Percentiles rank a stretch among this genome's conserved stretches.
Evolutionary conservation across 2,113 vertebrate genomes (phyloP).

Genomic region (Cebus imitator): DNA sequence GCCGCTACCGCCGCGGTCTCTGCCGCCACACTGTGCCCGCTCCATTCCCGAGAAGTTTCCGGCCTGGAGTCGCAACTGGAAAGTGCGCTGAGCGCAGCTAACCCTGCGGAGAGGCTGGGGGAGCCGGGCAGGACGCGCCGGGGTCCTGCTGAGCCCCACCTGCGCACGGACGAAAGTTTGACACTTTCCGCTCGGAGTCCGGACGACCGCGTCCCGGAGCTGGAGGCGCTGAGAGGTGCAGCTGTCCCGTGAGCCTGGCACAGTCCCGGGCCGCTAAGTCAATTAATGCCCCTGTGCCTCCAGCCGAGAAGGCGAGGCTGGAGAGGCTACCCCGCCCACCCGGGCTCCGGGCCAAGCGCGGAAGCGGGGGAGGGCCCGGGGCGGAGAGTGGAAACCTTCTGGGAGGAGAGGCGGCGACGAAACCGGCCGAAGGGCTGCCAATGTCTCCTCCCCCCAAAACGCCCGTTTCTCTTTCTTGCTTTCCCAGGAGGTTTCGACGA

Average conservation of each 20-base stretch:
- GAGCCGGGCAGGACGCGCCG: not conserved
- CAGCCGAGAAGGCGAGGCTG: not conserved
- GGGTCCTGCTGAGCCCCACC: not conserved
- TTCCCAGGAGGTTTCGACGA: not conserved
- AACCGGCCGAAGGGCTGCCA: not conserved
- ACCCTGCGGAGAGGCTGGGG: not conserved
- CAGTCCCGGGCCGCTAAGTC: not conserved
- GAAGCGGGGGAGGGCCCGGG: not conserved
- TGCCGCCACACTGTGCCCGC: slow-evolving; percentile 42
- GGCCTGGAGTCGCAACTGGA: not conserved
- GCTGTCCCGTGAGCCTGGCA: not conserved
- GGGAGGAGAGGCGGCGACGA: not conserved
- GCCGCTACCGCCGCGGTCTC: slow-evolving; percentile 59
- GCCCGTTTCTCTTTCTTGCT: no score
- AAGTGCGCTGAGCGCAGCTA: not conserved
- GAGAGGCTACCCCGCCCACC: slow-evolving; percentile 54
- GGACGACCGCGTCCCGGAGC: not conserved
- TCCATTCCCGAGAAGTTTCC: slow-evolving; percentile 80
- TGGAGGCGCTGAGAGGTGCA: not conserved
- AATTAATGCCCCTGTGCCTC: not conserved
- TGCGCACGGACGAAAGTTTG: not conserved
- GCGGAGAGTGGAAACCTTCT: not conserved
- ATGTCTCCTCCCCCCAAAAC: not conserved
- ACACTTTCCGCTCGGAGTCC: not conserved
- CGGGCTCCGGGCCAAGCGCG: rapidly evolving